phyloP scores from a whole-genome alignment of 2,113 vertebrate species.

The Meleagris gallopavo region DNA sequence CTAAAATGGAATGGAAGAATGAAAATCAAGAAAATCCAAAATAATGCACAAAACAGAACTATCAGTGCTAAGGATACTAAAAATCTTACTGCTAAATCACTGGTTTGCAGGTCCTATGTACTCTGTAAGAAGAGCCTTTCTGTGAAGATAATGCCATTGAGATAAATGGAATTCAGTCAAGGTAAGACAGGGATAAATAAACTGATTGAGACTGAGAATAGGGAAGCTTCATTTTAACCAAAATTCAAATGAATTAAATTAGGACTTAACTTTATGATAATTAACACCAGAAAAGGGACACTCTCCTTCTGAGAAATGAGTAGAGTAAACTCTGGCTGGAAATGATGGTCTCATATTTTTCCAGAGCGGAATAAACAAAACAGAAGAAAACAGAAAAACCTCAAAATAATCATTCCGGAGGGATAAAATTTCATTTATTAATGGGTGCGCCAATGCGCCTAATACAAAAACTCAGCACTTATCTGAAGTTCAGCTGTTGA shows the following conservation, averaged over 20 bases:
- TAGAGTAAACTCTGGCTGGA: background rate
- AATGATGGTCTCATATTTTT: background rate
- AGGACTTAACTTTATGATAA: background rate
- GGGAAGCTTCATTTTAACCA: conserved; percentile 1
- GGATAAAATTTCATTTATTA: background rate
- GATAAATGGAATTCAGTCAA: background rate
- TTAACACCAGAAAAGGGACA: background rate
- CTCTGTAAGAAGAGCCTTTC: background rate
- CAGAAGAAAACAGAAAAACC: background rate
- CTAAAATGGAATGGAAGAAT: conserved; percentile 9
- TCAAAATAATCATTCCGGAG: background rate
- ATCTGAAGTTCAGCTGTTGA: background rate
- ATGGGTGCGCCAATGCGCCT: background rate
- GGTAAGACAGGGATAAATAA: conserved; percentile 8
- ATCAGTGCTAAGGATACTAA: background rate
- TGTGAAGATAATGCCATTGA: background rate
- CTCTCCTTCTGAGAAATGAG: background rate
- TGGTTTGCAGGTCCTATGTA: background rate
- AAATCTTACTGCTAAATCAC: background rate
- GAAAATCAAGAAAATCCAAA: background rate
- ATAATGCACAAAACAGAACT: background rate
- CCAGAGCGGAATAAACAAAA: background rate
- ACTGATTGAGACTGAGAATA: background rate
- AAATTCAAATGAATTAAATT: background rate
- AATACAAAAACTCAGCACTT: background rate